A percentile compares a stretch with the other conserved stretches of the same genome.
These are phyloP conservation scores for Sebastes steindachneri DNA, from an alignment of 2,797 vertebrate species.

Conservation along the genomic window DNA sequence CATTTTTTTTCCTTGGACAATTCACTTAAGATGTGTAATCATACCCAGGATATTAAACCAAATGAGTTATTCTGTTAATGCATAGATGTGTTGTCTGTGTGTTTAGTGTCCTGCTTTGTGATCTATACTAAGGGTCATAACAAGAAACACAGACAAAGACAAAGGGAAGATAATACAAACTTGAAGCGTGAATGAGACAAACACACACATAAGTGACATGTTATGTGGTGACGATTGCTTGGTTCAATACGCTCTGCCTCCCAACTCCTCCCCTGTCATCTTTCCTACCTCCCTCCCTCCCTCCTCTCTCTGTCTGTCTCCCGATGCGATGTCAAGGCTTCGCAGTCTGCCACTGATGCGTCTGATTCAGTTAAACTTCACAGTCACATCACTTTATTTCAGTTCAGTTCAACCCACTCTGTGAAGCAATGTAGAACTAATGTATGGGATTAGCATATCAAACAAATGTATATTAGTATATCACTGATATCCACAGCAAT, in stretches of 20 bases:
- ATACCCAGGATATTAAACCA: neutral
- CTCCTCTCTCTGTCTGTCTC: neutral
- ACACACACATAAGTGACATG: conserved; percentile 19
- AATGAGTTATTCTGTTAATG: neutral
- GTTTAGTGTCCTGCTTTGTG: neutral
- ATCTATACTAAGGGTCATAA: neutral
- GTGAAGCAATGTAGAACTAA: neutral
- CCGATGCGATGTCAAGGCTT: conserved; percentile 17
- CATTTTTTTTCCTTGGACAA: neutral
- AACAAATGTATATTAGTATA: neutral
- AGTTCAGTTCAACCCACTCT: neutral
- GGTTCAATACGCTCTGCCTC: conserved; percentile 36
- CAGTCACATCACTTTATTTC: conserved; percentile 19
- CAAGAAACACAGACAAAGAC: neutral
- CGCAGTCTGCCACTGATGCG: conserved; percentile 27
- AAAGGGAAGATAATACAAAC: neutral
- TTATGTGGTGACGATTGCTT: conserved; percentile 20
- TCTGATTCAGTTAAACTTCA: conserved; percentile 23
- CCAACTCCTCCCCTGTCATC: conserved; percentile 38
- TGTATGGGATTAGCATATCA: neutral
- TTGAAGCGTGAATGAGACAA: neutral
- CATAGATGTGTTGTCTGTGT: neutral
- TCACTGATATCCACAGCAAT: neutral
- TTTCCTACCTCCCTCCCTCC: neutral
- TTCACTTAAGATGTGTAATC: neutral